Percentiles rank a stretch among this genome's conserved stretches.
Evolutionary conservation across 2,888 invertebrate species (phyloP).

Genomic region (Drosophila hawaiiensis): DNA sequence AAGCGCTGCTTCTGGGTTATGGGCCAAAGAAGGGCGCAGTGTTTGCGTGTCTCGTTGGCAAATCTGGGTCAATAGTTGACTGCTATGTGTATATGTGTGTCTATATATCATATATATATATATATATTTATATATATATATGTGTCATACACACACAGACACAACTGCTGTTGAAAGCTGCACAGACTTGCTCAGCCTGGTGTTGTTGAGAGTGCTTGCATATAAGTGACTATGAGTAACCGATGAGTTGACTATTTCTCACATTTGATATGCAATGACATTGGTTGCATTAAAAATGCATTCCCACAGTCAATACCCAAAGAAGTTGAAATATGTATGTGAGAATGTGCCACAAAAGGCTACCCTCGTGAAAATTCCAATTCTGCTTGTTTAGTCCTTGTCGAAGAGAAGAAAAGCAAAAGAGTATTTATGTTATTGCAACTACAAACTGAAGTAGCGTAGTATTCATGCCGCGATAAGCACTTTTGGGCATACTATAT

Average conservation of each 20-base stretch:
- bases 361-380: background rate
- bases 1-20: background rate
- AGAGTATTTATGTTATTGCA: constrained; percentile 1
- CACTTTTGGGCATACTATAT: constrained; percentile 12
- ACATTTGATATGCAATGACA: constrained; percentile 69
- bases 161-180: constrained; percentile 11
- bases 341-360: background rate
- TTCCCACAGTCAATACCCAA: constrained; percentile 1
- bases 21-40: constrained; percentile 5
- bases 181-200: background rate
- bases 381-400: constrained; percentile 1
- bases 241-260: constrained; percentile 64
- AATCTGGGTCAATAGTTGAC: constrained; percentile 84
- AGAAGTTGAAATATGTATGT: background rate
- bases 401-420: background rate
- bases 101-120: constrained; percentile 52
- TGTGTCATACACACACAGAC: constrained; percentile 19
- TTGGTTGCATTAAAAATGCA: constrained; percentile 49
- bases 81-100: constrained; percentile 21
- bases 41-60: constrained; percentile 37
- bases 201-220: constrained; percentile 14
- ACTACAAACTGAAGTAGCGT: constrained; percentile 2
- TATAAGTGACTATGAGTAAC: constrained; percentile 8
- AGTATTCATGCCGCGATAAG: constrained; percentile 9
- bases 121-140: background rate